Evolutionary conservation across 2,113 vertebrate genomes (phyloP), one percentile per base, ranked within the genome.

Genomic region (Ciconia stormi): DNA sequence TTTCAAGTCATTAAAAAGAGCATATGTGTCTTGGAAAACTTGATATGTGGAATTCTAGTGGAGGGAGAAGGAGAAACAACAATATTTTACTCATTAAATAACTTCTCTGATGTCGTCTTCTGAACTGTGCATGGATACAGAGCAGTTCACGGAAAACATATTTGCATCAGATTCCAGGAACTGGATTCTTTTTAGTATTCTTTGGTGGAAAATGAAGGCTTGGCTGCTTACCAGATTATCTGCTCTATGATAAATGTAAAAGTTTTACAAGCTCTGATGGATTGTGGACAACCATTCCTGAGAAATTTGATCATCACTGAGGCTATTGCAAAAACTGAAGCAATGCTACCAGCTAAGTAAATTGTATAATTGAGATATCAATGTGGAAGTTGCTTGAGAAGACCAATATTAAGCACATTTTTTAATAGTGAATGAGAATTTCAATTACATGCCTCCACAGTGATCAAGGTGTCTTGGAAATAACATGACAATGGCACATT

Each of bases 281-380:
- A 96, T n/a, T 86, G 79, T 87, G 86, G 74, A 92, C 74, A 87
- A 90, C 87, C 95, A 97, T 98, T 98, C 95, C 97, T 94, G 79
- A 92, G 96, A 97, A 97, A 97, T 98, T 93, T 97, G 92, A 97
- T 98, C 97, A 98, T 95, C 95, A 76, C 77, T 87, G 61, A 93
- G 59, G 55, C 83, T 96, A 80, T 95, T 97, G 92, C 94, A 97
- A 97, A 98, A 97, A 93, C 87, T 87, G 78, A 97, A 94, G 93
- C 20, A 76, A 95, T 96, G 91, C 87, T 95, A 95, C 97, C 78
- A 96, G 87, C 86, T 88, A 91, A 82, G 72, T 79, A 84, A 95
- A 89, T 42, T 1, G 2, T 56, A 0, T 70, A 73, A 90, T 9
- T 69, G 61, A 80, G 30, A 85, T 78, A 67, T 47, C 53, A 70